phyloP scores from a whole-genome alignment of 2,113 vertebrate genomes.

The Alethe diademata region DNA sequence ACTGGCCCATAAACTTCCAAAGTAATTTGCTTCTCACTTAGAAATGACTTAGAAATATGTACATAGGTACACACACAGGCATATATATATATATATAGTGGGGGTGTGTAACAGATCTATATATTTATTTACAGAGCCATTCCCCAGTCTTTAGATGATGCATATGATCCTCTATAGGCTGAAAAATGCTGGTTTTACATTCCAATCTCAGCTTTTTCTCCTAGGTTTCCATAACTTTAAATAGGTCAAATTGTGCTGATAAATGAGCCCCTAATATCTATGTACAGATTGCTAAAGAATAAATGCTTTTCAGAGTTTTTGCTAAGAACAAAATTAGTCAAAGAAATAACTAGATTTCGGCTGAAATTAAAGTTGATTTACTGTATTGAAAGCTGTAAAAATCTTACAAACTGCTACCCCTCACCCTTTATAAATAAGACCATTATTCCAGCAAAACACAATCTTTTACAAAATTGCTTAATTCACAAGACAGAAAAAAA shows the following conservation, averaged over 20 bases:
- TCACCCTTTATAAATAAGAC: not conserved
- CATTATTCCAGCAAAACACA: not conserved
- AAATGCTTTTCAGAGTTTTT: not conserved
- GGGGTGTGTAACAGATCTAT: not conserved
- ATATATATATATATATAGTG: too few species aligned
- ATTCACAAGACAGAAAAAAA: not conserved
- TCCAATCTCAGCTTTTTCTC: not conserved
- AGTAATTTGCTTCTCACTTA: not conserved
- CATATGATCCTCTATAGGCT: not conserved
- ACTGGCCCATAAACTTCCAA: not conserved
- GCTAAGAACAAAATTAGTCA: conserved; percentile 11
- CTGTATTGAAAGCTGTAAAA: not conserved
- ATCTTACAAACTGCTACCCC: not conserved
- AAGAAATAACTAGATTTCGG: not conserved
- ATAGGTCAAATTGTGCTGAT: not conserved
- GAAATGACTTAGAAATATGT: not conserved
- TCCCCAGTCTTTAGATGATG: not conserved
- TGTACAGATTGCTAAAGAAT: not conserved
- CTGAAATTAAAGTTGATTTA: not conserved
- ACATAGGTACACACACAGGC: rapidly evolving
- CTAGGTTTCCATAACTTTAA: not conserved
- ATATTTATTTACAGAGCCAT: not conserved
- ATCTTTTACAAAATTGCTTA: not conserved
- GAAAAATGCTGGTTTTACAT: not conserved
- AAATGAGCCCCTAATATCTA: not conserved